Evolutionary conservation across 2,797 vertebrate species (phyloP), one percentile per base, ranked within the genome.

Genomic region (Trachurus trachurus): DNA sequence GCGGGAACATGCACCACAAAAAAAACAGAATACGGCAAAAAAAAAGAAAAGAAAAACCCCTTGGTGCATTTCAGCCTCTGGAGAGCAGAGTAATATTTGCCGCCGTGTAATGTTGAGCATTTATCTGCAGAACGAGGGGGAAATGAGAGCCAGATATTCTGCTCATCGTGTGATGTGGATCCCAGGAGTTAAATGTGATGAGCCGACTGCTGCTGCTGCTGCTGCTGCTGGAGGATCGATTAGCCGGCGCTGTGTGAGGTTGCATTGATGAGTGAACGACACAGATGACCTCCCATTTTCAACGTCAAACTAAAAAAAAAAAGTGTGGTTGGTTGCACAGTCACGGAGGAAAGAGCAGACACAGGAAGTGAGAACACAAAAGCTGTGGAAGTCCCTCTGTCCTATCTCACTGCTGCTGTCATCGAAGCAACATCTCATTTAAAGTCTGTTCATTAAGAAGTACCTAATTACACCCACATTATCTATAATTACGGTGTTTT

Each of bases 401-500:
- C 65, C 54, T 58, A 37, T 81, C 69, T 19, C 39, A 56, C 54
- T 64, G 53, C 52, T 42, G 61, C 60, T 76, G 75, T 65, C 85
- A 82, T 81, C 66, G 16, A 34, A 34, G 79, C 73, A 83, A 80
- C 85, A 82, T 87, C 82, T 89, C 76, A 86, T 89, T 92, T 92
- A 86, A 93, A 85, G 82, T 93, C 71, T 76, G 64, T 86, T 94
- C 89, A 87, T 92, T 91, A 93, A 82, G 72, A 88, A 87, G 83
- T 80, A 87, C 78, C 85, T 89, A 93, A 94, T 94, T 94, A 93
- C 91, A 82, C 74, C 84, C 82, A 86, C 85, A 92, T 94, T 92
- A 94, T 94, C 89, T 92, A 88, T 94, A 94, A 94, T 94, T 92
- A 93, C 84, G 63, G 81, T 88, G 88, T 92, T 93, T 92, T 88